Percentiles rank a stretch among this genome's conserved stretches.
Evolutionary conservation across 1,140 invertebrate genomes (phyloP).

Genomic region (Pachypeltis micranthus): DNA sequence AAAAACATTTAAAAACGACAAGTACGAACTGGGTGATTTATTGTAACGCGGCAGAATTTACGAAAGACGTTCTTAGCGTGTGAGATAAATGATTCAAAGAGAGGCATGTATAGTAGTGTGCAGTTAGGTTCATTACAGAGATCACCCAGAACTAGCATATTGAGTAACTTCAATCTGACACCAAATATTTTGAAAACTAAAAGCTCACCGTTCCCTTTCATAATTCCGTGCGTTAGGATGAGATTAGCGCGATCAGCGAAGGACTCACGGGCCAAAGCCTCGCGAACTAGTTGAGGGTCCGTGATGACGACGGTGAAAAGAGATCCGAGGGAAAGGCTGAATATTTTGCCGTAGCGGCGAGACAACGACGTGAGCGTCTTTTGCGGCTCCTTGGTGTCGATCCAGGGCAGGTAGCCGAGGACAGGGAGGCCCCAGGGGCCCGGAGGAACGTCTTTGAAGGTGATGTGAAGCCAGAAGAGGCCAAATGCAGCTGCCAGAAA

Average conservation of each 20-base stretch:
- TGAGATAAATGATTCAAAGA: too few species aligned
- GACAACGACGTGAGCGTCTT: conserved; percentile 50
- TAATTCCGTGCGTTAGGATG: conserved; percentile 71
- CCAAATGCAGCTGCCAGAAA: neutral
- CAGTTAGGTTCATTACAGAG: too few species aligned
- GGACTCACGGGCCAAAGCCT: conserved; percentile 53
- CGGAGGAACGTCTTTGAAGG: conserved; percentile 43
- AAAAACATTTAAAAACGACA: too few species aligned
- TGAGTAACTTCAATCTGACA: too few species aligned
- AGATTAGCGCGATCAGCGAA: conserved; percentile 63
- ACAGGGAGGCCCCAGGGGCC: conserved; percentile 65
- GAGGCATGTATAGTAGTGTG: too few species aligned
- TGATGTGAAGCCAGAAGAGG: conserved; percentile 13
- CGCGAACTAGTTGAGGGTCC: conserved; percentile 54
- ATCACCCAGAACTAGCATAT: too few species aligned
- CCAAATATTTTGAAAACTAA: too few species aligned
- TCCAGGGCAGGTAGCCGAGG: conserved; percentile 61
- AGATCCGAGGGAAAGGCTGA: conserved; percentile 54
- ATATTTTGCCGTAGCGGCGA: conserved; percentile 56
- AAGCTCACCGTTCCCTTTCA: conserved; percentile 65
- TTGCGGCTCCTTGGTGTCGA: conserved; percentile 54
- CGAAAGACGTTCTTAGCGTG: too few species aligned
- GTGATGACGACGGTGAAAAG: conserved; percentile 60
- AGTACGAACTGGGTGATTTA: too few species aligned
- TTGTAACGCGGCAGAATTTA: too few species aligned